Conservation (phyloP, 2,888 invertebrate species). For the Platycheirus rosarum region DNA sequence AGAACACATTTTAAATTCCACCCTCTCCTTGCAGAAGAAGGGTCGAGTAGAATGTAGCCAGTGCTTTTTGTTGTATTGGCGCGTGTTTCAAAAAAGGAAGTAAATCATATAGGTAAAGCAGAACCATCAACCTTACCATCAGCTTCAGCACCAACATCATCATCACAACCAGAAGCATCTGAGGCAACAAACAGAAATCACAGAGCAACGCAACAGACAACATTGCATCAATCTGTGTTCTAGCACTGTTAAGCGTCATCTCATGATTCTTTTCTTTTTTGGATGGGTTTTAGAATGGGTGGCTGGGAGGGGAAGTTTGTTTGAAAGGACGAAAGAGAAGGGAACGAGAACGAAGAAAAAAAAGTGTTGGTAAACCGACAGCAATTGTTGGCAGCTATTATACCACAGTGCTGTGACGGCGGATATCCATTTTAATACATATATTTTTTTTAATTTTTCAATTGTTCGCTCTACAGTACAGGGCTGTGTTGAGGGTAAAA, state of each 20-base stretch:
- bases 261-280: conserved; percentile 60
- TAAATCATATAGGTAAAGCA: conserved; percentile 71
- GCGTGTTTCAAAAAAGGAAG: conserved; percentile 70
- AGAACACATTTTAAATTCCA: conserved; percentile 72
- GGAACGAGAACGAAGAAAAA: conserved; percentile 50
- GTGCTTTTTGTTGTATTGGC: conserved; percentile 70
- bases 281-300: conserved; percentile 9
- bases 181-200: conserved; percentile 69
- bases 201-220: conserved; percentile 73
- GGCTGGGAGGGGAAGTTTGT: conserved; percentile 41
- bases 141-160: conserved; percentile 46
- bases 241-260: conserved; percentile 59
- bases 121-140: conserved; percentile 55
- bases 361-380: conserved; percentile 74
- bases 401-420: conserved; percentile 50
- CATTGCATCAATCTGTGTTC: conserved; percentile 73
- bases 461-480: conserved; percentile 67
- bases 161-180: conserved; percentile 53
- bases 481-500: conserved; percentile 43
- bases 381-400: conserved; percentile 73
- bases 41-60: conserved; percentile 58
- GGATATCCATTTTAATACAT: conserved; percentile 51
- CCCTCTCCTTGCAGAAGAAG: conserved; percentile 60
- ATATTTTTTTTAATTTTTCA: conserved; percentile 68
- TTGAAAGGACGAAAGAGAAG: conserved; percentile 58